Percentiles rank a stretch among this genome's conserved stretches.
Conservation (phyloP, 1,140 invertebrate species). For the Ips nitidus region DNA sequence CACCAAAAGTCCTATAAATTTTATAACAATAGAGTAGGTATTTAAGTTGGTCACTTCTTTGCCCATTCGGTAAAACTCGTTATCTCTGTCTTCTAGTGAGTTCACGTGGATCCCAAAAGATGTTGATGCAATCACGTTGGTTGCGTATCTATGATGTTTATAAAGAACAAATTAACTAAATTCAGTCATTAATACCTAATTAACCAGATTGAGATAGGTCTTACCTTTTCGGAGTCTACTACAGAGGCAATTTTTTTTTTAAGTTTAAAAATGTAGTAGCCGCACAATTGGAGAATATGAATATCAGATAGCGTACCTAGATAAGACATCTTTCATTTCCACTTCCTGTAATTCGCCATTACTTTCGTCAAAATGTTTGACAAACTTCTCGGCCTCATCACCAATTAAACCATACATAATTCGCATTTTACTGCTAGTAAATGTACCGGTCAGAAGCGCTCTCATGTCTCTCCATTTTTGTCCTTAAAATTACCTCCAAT, state of each 20-base stretch:
- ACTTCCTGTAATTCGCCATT: slow-evolving; percentile 29
- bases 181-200: no score
- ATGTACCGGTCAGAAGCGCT: slow-evolving; percentile 49
- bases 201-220: no score
- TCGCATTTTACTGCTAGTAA: slow-evolving; percentile 52
- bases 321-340: slow-evolving; percentile 32
- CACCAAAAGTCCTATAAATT: background rate
- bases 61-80: slow-evolving; percentile 49
- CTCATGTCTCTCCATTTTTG: slow-evolving; percentile 52
- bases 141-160: slow-evolving; percentile 42
- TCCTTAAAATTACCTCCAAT: slow-evolving; percentile 32
- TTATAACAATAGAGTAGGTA: background rate
- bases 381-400: slow-evolving; percentile 45
- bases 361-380: slow-evolving; percentile 41
- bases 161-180: no score
- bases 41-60: slow-evolving; percentile 39
- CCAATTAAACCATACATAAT: slow-evolving; percentile 48
- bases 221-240: no score
- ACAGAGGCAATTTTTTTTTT: no score
- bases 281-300: no score
- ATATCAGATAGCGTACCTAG: background rate
- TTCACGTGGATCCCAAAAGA: slow-evolving; percentile 52
- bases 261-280: no score
- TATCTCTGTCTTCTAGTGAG: slow-evolving; percentile 49
- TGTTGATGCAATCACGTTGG: slow-evolving; percentile 51